Conservation (phyloP, 2,888 invertebrate genomes). For the Epiperipatus broadwayi region DNA sequence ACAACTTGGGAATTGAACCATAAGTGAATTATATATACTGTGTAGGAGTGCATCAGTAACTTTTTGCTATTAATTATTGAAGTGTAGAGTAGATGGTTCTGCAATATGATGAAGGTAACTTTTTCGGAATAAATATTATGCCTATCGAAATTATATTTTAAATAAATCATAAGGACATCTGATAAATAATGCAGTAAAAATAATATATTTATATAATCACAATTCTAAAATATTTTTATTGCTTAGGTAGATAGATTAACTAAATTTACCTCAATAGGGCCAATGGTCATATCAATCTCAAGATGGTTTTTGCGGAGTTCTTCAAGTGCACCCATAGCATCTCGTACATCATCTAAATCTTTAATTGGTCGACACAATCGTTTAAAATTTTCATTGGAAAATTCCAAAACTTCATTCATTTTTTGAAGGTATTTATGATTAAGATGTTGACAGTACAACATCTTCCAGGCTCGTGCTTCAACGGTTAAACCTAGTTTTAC, state of each 20-base stretch:
- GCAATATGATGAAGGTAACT: no score
- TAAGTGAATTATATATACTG: no score
- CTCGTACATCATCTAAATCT: slow-evolving; percentile 40
- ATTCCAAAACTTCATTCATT: slow-evolving; percentile 47
- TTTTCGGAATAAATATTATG: no score
- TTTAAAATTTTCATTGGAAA: slow-evolving; percentile 53
- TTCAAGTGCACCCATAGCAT: slow-evolving; percentile 58
- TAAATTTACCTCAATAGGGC: slow-evolving; percentile 42
- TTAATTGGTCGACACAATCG: slow-evolving; percentile 46
- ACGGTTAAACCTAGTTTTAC: slow-evolving; percentile 36
- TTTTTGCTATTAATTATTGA: no score
- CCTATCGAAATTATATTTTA: no score
- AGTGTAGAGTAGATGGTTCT: no score
- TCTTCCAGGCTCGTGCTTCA: slow-evolving; percentile 61
- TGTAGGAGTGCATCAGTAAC: no score
- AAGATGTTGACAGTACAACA: slow-evolving; percentile 45
- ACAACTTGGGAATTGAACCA: no score
- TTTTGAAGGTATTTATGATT: slow-evolving; percentile 48
- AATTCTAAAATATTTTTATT: no score
- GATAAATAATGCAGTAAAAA: no score
- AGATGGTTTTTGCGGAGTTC: slow-evolving; percentile 45
- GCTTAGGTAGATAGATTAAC: background rate
- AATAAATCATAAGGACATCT: no score
- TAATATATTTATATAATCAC: no score
- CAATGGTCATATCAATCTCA: slow-evolving; percentile 52